phyloP scores from a whole-genome alignment of 1,140 invertebrate genomes.

The Eriosoma lanigerum region DNA sequence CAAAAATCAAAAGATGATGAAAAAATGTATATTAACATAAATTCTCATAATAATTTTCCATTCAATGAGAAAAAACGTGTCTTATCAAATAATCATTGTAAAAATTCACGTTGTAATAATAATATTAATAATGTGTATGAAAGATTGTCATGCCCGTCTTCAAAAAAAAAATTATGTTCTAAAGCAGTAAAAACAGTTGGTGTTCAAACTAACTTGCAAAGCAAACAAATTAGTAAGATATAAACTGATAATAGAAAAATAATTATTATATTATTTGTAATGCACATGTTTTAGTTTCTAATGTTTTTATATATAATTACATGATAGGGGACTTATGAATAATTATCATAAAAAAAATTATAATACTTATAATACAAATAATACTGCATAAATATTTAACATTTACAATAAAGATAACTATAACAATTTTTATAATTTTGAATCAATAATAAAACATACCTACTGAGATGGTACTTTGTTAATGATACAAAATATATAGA shows the following conservation, averaged over 20 bases:
- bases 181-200: slow-evolving; percentile 20
- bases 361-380: background rate
- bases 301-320: background rate
- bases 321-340: background rate
- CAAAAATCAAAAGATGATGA: background rate
- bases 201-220: slow-evolving; percentile 25
- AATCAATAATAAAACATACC: too few species aligned
- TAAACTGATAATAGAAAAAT: background rate
- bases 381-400: background rate
- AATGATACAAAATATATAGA: too few species aligned
- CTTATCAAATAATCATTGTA: background rate
- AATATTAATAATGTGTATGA: slow-evolving; percentile 33
- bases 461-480: too few species aligned
- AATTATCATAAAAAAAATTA: background rate
- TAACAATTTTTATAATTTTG: too few species aligned
- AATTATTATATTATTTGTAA: background rate
- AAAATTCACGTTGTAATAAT: background rate
- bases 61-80: background rate
- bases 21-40: background rate
- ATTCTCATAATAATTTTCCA: background rate
- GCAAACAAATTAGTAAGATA: slow-evolving; percentile 15
- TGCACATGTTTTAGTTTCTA: too few species aligned
- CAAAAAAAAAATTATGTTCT: slow-evolving; percentile 19
- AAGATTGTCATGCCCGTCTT: slow-evolving; percentile 16
- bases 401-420: background rate